Percentiles rank a stretch among this genome's conserved stretches.
Conservation (phyloP, 2,797 vertebrate species). For the Bufotes viridis region DNA sequence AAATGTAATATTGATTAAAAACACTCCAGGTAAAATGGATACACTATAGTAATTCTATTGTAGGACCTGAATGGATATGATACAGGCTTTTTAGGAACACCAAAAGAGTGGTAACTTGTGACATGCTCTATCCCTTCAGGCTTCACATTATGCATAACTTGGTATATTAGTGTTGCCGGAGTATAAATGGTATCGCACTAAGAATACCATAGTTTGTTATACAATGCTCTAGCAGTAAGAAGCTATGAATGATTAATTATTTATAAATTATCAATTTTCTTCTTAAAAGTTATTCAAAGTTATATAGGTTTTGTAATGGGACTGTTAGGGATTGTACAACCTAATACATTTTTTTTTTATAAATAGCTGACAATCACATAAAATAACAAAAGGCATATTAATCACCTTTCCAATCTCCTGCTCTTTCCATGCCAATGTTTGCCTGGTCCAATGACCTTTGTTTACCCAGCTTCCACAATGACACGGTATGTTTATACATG, state of each 20-base stretch:
- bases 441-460: too few species aligned
- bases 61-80: background rate
- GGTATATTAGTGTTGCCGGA: too few species aligned
- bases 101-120: background rate
- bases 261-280: background rate
- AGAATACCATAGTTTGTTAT: background rate
- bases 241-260: background rate
- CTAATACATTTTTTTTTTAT: too few species aligned
- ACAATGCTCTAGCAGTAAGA: background rate
- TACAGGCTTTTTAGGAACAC: background rate
- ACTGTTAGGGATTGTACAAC: too few species aligned
- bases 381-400: too few species aligned
- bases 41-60: background rate
- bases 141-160: too few species aligned
- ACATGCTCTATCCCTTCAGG: background rate
- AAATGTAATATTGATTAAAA: background rate
- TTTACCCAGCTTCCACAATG: too few species aligned
- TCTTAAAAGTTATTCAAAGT: background rate
- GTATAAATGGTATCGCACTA: background rate
- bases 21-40: background rate
- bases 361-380: too few species aligned
- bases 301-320: background rate
- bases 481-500: too few species aligned
- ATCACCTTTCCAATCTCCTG: too few species aligned
- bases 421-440: too few species aligned